Conservation (phyloP, 1,140 invertebrate genomes). For the Oreohelix idahoensis region DNA sequence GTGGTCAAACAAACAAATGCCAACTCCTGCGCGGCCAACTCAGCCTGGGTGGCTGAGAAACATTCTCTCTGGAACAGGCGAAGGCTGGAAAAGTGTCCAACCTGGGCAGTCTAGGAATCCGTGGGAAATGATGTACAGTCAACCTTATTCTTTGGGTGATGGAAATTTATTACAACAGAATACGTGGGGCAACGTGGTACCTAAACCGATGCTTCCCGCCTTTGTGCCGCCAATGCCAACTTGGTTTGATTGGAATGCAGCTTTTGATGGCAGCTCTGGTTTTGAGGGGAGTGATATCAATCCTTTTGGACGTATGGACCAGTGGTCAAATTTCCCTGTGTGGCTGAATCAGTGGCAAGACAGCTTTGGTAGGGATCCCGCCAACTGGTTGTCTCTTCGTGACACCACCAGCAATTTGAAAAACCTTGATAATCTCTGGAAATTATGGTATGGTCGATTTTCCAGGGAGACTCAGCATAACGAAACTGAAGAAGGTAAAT, state of each 20-base stretch:
- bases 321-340: not conserved
- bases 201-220: not conserved
- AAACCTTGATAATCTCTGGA: not conserved
- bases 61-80: conserved; percentile 1
- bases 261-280: not conserved
- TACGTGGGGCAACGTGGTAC: not conserved
- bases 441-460: not conserved
- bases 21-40: not conserved
- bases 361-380: not conserved
- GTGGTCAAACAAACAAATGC: not conserved
- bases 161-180: not conserved
- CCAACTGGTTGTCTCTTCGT: not conserved
- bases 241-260: not conserved
- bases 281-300: not conserved
- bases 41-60: not conserved
- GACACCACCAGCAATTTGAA: not conserved
- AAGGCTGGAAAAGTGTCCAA: not conserved
- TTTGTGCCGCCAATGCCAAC: not conserved
- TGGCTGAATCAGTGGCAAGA: not conserved
- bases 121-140: not conserved
- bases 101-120: not conserved
- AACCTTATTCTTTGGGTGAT: not conserved
- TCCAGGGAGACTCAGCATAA: not conserved
- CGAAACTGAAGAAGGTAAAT: not conserved
- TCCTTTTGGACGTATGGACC: not conserved